Conservation (phyloP, 1,140 invertebrate species). For the Drosophila obscura region DNA sequence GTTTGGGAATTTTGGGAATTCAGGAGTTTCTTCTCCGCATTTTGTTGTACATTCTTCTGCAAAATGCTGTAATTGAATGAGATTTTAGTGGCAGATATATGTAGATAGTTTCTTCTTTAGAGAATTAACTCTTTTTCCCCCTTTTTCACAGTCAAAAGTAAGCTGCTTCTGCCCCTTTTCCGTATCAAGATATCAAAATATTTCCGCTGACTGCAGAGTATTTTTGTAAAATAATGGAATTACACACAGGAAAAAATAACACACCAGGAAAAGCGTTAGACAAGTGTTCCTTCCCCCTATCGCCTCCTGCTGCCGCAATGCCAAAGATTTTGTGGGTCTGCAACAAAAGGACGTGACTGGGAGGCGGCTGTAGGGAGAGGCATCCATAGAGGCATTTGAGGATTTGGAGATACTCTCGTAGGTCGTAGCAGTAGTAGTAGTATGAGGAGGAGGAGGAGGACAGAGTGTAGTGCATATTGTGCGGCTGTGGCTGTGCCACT, state of each 20-base stretch:
- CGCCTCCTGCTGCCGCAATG: constrained; percentile 37
- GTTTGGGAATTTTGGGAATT: too few species aligned
- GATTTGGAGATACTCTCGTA: constrained; percentile 3
- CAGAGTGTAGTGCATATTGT: constrained; percentile 21
- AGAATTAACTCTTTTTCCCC: too few species aligned
- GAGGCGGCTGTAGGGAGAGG: constrained; percentile 8
- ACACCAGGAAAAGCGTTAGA: constrained; percentile 7
- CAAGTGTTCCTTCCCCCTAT: constrained; percentile 11
- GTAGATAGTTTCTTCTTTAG: too few species aligned
- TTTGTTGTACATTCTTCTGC: background rate
- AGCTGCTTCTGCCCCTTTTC: too few species aligned
- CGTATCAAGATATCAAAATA: too few species aligned
- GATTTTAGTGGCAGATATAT: too few species aligned
- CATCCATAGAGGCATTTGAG: background rate
- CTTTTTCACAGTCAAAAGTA: too few species aligned
- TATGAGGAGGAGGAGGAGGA: background rate
- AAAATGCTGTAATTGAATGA: too few species aligned
- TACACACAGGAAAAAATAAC: constrained; percentile 11
- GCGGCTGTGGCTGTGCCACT: constrained; percentile 52
- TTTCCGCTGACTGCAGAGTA: constrained; percentile 2
- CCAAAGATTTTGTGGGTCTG: constrained; percentile 53
- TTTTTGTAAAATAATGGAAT: constrained; percentile 23
- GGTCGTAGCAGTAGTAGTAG: too few species aligned
- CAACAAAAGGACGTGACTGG: constrained; percentile 63
- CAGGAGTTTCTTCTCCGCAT: background rate